These are phyloP conservation scores for Takifugu rubripes DNA, from an alignment of 2,797 vertebrate genomes.

Conservation along the genomic window DNA sequence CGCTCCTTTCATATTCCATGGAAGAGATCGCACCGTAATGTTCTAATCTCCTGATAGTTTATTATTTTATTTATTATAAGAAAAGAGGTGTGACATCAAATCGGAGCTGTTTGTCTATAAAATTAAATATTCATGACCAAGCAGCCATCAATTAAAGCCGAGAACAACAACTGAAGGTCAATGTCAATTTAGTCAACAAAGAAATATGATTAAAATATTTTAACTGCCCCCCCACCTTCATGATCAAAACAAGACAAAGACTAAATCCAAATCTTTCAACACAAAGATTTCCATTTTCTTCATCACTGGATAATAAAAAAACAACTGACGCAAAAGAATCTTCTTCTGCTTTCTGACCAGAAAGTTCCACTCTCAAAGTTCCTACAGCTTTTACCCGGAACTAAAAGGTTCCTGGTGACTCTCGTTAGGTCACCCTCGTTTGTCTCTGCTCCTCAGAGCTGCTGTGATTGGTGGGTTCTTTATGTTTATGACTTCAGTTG, in stretches of 20 bases:
- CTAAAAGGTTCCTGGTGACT: no score
- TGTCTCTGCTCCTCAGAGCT: no score
- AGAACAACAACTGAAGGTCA: conserved; percentile 9
- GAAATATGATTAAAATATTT: not conserved
- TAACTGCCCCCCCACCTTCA: not conserved
- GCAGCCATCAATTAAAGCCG: conserved; percentile 10
- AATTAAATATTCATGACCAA: conserved; percentile 14
- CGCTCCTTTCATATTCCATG: conserved; percentile 17
- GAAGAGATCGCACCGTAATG: conserved; percentile 6
- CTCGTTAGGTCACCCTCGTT: no score
- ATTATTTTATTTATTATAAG: conserved; percentile 10
- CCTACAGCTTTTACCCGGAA: no score
- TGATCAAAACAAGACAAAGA: not conserved
- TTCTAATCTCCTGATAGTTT: conserved; percentile 14
- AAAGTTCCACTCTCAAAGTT: no score
- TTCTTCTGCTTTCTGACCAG: no score
- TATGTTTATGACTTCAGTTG: no score
- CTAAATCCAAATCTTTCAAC: not conserved
- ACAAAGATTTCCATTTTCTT: not conserved
- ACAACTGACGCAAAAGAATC: not conserved
- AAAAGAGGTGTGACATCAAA: conserved; percentile 11
- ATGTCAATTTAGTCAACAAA: conserved; percentile 6
- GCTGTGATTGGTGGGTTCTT: no score
- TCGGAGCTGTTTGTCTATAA: conserved; percentile 2
- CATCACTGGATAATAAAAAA: not conserved